Evolutionary conservation across 2,113 vertebrate genomes (phyloP).

Genomic region (Albula goreensis): DNA sequence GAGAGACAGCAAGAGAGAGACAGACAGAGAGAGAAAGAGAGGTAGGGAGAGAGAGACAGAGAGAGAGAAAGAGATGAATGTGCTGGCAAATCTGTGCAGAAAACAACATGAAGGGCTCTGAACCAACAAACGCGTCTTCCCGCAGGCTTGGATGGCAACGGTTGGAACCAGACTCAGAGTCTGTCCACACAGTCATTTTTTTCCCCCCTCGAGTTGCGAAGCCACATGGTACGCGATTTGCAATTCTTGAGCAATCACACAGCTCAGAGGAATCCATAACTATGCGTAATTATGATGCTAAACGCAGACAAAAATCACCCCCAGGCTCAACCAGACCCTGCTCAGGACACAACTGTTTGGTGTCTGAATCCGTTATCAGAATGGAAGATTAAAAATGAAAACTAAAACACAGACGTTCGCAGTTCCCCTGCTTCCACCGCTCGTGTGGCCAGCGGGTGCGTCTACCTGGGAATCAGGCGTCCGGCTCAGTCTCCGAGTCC

Average conservation of each 20-base stretch:
- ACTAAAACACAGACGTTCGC: not conserved
- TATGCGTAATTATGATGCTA: not conserved
- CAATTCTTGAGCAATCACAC: not conserved
- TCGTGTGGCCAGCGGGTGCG: conserved; percentile 24
- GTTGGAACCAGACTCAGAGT: not conserved
- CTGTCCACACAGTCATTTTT: not conserved
- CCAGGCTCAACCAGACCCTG: too few relatives aligned
- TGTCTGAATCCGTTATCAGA: not conserved
- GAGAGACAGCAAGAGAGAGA: too few relatives aligned
- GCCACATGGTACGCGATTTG: not conserved
- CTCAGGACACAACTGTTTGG: not conserved
- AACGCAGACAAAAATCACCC: not conserved
- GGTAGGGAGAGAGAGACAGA: too few relatives aligned
- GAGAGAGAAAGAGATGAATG: too few relatives aligned
- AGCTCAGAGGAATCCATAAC: not conserved
- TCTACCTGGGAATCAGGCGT: conserved; percentile 44
- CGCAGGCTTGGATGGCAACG: not conserved
- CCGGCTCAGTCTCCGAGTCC: conserved; percentile 82
- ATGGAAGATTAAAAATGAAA: not conserved
- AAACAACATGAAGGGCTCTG: not conserved
- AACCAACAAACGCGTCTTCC: not conserved
- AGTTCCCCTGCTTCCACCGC: not conserved
- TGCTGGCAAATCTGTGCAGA: too few relatives aligned
- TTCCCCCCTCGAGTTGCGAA: not conserved
- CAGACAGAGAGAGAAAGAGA: too few relatives aligned